These are phyloP conservation scores for Ptyas mucosa DNA, from an alignment of 2,113 vertebrate genomes.

Conservation along the genomic window DNA sequence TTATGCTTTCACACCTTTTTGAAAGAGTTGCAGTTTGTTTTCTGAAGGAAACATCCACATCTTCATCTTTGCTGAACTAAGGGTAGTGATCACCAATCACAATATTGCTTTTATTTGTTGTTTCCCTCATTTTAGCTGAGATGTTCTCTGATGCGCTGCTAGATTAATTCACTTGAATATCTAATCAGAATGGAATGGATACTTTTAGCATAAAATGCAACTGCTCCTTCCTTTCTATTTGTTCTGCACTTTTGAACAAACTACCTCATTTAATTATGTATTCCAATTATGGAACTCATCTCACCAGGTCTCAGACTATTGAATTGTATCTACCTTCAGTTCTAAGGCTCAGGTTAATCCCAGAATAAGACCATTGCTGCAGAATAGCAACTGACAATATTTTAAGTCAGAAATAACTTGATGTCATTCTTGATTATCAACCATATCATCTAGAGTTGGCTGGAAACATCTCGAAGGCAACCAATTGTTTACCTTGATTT, in stretches of 20 bases:
- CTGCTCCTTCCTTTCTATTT: background rate
- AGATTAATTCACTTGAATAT: background rate
- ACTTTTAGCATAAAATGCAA: background rate
- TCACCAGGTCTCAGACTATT: background rate
- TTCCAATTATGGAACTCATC: background rate
- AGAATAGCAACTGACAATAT: background rate
- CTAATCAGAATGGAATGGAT: background rate
- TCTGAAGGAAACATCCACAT: background rate
- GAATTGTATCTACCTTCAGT: background rate
- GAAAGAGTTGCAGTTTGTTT: background rate
- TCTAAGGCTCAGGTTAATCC: background rate
- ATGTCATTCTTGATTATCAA: background rate
- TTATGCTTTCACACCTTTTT: background rate
- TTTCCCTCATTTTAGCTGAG: background rate
- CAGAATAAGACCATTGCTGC: background rate
- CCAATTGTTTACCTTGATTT: background rate
- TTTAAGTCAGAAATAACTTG: background rate
- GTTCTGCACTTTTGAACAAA: background rate
- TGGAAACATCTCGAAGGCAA: background rate
- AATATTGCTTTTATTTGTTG: background rate
- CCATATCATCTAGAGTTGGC: background rate
- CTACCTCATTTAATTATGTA: background rate
- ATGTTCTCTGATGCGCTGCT: background rate
- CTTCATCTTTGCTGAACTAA: background rate
- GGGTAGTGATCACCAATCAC: background rate